Base-by-base conservation (phyloP, 64 coral and sea anemone species). In the Orbicella faveolata region DNA sequence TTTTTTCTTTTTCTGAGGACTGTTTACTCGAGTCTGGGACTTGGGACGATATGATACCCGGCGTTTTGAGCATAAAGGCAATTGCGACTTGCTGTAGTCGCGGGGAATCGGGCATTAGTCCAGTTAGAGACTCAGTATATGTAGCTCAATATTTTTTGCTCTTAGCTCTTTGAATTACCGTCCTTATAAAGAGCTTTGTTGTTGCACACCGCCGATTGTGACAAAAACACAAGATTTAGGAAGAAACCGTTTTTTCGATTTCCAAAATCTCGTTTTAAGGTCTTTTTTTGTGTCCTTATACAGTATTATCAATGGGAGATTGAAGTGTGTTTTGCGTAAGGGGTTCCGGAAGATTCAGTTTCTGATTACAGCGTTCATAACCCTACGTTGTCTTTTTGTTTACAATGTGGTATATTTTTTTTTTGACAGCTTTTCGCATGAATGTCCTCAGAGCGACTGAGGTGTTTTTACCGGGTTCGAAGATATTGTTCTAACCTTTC, bases 301-400 rank as follows among this genome's bases (percentile, higher is more conserved):
- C 41, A 48, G 21, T 70, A 25, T 26, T 70, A 70, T 7, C 67
- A 23, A 25, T 70, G 67, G 67, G 67, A 70, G 21, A 70, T 70
- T 7, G 63, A 85, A 85, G 19, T 70, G 34, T 84, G 44, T 35
- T 23, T 63, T 36, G 64, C 81, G 63, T 83, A 63, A 83, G 37
- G 63, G 34, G 7, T n/a, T 37, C 82, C 82, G 82, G 82, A 85
- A 73, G 82, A 85, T 85, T 44, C 19, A 48, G 65, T 85, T 70
- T 72, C 63, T 44, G 82, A 85, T 85, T 83, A 67, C 80, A 41
- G 61, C 80, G 34, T 8, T 37, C 78, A 53, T 77, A 77, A 63
- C 10, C 62, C 63, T 39, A 41, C 34, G 26, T 34, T 81, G 79
- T 35, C 52, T 36, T 63, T 66, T 83, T 65, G 61, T 83, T 52